Evolutionary conservation across 2,888 invertebrate genomes (phyloP).

Genomic region (Heliconius ismenius): DNA sequence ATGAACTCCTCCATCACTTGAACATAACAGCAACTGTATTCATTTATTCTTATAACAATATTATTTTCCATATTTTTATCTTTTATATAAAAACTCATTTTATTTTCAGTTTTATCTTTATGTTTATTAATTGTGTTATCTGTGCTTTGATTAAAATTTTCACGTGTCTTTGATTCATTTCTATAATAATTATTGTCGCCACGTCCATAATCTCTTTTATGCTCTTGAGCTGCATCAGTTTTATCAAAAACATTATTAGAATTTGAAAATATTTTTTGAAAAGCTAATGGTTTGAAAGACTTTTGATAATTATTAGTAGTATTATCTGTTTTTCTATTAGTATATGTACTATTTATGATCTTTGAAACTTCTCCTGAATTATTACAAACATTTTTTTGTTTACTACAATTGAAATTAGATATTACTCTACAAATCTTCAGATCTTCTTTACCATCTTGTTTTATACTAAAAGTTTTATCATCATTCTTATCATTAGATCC

Average conservation of each 20-base stretch:
- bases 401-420: not conserved
- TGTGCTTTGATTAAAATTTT: not conserved
- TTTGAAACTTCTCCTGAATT: slow-evolving; percentile 2
- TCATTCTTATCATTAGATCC: not conserved
- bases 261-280: slow-evolving; percentile 1
- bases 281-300: not conserved
- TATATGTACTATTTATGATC: not conserved
- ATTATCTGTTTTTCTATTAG: not conserved
- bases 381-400: slow-evolving; percentile 1
- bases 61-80: slow-evolving; percentile 47
- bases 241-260: not conserved
- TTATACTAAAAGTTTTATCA: not conserved
- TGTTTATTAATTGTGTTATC: not conserved
- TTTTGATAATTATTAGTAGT: not conserved
- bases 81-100: slow-evolving; percentile 49
- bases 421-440: not conserved
- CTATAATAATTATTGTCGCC: not conserved
- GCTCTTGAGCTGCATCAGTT: not conserved
- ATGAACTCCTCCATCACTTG: slow-evolving; percentile 64
- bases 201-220: not conserved
- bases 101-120: slow-evolving; percentile 53
- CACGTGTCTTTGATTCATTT: not conserved
- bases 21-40: slow-evolving; percentile 57
- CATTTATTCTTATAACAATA: slow-evolving; percentile 53
- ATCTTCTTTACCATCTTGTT: not conserved